These are phyloP conservation scores for Saccostrea glomerata DNA, from an alignment of 1,140 invertebrate genomes.

Conservation along the genomic window DNA sequence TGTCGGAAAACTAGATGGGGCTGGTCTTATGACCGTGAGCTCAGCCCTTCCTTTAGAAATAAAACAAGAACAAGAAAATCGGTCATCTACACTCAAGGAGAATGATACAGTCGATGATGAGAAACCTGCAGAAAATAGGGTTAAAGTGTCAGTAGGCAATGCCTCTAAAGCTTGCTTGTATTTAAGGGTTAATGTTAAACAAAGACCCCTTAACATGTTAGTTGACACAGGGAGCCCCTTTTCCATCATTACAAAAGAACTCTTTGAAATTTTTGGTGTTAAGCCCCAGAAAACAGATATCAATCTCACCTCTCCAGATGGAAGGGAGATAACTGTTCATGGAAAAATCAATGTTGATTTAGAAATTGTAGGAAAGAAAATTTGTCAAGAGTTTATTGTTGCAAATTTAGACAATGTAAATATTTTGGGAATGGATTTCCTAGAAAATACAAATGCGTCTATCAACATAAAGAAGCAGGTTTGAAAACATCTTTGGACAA, in stretches of 20 bases:
- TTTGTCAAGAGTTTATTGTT: conserved; percentile 11
- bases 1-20: too few relatives aligned
- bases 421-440: conserved; percentile 15
- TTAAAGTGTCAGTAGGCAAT: too few relatives aligned
- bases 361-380: conserved; percentile 16
- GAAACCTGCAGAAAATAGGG: too few relatives aligned
- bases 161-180: too few relatives aligned
- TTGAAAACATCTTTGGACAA: conserved; percentile 8
- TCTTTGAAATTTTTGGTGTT: not conserved
- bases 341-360: conserved; percentile 10
- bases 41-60: too few relatives aligned
- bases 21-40: too few relatives aligned
- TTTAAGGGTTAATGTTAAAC: too few relatives aligned
- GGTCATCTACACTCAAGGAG: too few relatives aligned
- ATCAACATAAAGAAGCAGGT: conserved; percentile 1
- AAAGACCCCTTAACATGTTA: not conserved
- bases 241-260: conserved; percentile 7
- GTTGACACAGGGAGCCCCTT: conserved; percentile 13
- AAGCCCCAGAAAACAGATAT: not conserved
- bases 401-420: conserved; percentile 20
- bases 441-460: not conserved
- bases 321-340: conserved; percentile 7
- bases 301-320: conserved; percentile 11
- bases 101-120: too few relatives aligned
- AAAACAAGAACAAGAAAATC: too few relatives aligned